phyloP scores from a whole-genome alignment of 1,140 invertebrate species.

The Artemia franciscana region DNA sequence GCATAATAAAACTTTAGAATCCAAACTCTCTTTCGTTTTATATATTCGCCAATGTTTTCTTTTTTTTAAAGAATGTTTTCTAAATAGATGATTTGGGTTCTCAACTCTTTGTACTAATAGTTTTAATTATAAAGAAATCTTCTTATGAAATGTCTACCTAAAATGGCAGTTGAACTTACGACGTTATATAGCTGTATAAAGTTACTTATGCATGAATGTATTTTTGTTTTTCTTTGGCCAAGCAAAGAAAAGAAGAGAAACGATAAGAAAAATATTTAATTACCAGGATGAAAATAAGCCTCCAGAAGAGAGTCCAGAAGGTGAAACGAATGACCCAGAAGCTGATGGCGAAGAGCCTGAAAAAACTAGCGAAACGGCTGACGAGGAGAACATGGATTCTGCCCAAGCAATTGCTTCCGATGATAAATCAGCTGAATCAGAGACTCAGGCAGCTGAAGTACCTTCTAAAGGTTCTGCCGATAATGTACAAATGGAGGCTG shows the following conservation, averaged over 20 bases:
- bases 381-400: neutral
- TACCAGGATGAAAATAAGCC: slow-evolving; percentile 17
- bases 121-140: too few relatives aligned
- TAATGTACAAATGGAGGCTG: neutral
- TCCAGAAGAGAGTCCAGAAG: slow-evolving; percentile 9
- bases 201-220: neutral
- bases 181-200: slow-evolving; percentile 5
- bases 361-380: neutral
- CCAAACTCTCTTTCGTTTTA: too few relatives aligned
- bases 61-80: too few relatives aligned
- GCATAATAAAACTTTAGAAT: too few relatives aligned
- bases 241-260: slow-evolving; percentile 6
- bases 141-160: too few relatives aligned
- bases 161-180: too few relatives aligned
- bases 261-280: too few relatives aligned
- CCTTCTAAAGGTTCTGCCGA: slow-evolving; percentile 1
- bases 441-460: slow-evolving; percentile 1
- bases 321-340: neutral
- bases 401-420: neutral
- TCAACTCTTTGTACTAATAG: too few relatives aligned
- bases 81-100: too few relatives aligned
- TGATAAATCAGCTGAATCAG: neutral
- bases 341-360: neutral
- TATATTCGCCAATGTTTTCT: too few relatives aligned
- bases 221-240: neutral